Base-by-base conservation (phyloP, 2,888 invertebrate species). In the Zygogramma bicolorata region DNA sequence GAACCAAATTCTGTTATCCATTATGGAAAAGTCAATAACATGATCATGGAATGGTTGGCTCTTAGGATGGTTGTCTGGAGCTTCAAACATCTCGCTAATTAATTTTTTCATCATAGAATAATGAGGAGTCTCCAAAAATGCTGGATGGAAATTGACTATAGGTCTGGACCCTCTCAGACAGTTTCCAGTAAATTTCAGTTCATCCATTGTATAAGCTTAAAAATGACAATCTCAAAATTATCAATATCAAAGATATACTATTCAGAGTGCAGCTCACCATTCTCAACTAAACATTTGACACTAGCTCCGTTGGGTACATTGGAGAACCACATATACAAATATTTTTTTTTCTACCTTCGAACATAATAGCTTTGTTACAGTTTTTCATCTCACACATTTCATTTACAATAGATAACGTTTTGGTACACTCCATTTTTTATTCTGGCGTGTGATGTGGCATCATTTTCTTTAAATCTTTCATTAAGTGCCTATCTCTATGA, bases 11-110 rank as follows among this genome's bases (percentile, higher is more conserved):
- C 96, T 91, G 81, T 97, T 95, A 84, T 99, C 98, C 62, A 97
- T 88, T 70, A 97, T 89, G 79, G 95, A 94, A 84, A 99, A 99
- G 15, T 95, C 94, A 83, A 95, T 95, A 0, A 99, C 95, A 88
- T 98, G 98, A 86, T 99, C 99, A 84, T 97, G 93, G 86, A 99
- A 99, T 15, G 99, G 99, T 86, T 99, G 98, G 86, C 97, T 98
- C 85, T 97, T 98, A 0, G 99, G 99, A 88, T 99, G 99, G 83
- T 97, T 92, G 84, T 96, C 93, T 0, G 99, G 99, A 0, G 97
- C 97, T 31, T 96, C 94, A 88, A 99, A 99, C 77, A 93, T 94
- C 91, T 99, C 94, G 3, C 90, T 91, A 3, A 97, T 90, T 2
- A 97, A 84, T 85, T 96, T 96, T 83, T 95, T 97, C 4, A 98